These are phyloP conservation scores for Ectemnius cavifrons DNA, from an alignment of 2,888 invertebrate genomes.

Conservation along the genomic window DNA sequence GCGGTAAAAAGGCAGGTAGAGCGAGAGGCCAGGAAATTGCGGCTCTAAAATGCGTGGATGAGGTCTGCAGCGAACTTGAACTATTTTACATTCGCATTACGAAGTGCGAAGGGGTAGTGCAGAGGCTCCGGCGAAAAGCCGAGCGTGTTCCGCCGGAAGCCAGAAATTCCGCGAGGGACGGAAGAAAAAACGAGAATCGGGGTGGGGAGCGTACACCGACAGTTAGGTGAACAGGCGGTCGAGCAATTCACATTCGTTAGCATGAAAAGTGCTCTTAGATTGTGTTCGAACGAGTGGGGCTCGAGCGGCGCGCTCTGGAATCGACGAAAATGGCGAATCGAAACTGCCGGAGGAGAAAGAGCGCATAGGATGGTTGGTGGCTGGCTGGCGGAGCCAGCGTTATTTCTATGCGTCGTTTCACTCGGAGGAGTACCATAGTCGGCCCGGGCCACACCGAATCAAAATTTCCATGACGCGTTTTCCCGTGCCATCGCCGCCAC, in stretches of 20 bases:
- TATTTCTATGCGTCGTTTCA: constrained; percentile 57
- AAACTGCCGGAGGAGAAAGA: constrained; percentile 41
- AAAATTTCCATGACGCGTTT: constrained; percentile 48
- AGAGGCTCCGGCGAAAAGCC: not conserved
- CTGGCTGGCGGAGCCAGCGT: constrained; percentile 31
- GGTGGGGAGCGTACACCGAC: not conserved
- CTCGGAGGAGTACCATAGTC: constrained; percentile 38
- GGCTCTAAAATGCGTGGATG: no score
- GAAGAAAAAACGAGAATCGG: constrained; percentile 34
- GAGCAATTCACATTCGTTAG: constrained; percentile 40
- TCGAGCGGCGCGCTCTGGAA: constrained; percentile 25
- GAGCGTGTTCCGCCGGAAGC: constrained; percentile 3
- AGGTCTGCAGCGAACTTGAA: not conserved
- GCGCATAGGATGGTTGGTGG: constrained; percentile 18
- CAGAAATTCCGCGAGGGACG: not conserved
- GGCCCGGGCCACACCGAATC: constrained; percentile 25
- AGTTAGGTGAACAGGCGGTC: constrained; percentile 17
- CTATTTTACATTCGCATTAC: not conserved
- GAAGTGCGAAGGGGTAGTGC: not conserved
- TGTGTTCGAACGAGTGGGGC: constrained; percentile 35
- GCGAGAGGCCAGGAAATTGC: no score
- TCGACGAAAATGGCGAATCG: constrained; percentile 56
- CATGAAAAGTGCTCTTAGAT: constrained; percentile 58
- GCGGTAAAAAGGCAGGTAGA: no score
- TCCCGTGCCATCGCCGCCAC: not conserved